These are phyloP conservation scores for Ochotona curzoniae DNA, from an alignment of 2,113 vertebrate species.

Conservation along the genomic window DNA sequence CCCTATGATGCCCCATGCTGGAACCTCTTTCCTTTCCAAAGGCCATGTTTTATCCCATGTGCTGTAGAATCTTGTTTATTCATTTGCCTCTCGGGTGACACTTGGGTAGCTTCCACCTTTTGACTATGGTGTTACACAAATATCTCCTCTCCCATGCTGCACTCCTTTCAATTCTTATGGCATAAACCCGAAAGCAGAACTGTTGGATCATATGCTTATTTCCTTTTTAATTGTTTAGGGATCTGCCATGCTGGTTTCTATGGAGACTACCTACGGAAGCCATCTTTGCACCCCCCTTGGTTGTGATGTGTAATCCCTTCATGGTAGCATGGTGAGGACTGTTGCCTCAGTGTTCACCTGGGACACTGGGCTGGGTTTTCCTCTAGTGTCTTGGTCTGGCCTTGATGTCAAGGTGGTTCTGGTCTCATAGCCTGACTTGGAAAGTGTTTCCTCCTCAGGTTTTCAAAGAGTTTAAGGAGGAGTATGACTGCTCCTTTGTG, in stretches of 20 bases:
- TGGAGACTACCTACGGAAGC: background rate
- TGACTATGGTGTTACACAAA: background rate
- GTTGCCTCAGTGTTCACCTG: background rate
- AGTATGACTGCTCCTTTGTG: background rate
- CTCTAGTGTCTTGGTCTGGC: background rate
- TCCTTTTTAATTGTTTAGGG: background rate
- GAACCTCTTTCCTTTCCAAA: background rate
- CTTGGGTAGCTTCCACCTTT: background rate
- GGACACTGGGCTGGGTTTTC: background rate
- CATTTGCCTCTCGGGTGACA: no score
- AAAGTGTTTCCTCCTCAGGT: background rate
- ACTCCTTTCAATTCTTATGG: background rate
- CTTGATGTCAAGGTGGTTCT: background rate
- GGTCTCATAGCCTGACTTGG: background rate
- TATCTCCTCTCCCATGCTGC: background rate
- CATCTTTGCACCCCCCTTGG: background rate
- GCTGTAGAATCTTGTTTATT: background rate
- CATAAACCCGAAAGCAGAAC: background rate
- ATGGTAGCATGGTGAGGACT: background rate
- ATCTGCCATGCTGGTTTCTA: background rate
- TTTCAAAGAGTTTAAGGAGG: background rate
- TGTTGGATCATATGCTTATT: background rate
- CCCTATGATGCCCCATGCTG: no score
- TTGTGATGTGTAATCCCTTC: background rate
- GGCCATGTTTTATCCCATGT: rapidly evolving